Evolutionary conservation across 2,113 vertebrate species (phyloP), one percentile per base, ranked within the genome.

Genomic region (Melospiza melodia): DNA sequence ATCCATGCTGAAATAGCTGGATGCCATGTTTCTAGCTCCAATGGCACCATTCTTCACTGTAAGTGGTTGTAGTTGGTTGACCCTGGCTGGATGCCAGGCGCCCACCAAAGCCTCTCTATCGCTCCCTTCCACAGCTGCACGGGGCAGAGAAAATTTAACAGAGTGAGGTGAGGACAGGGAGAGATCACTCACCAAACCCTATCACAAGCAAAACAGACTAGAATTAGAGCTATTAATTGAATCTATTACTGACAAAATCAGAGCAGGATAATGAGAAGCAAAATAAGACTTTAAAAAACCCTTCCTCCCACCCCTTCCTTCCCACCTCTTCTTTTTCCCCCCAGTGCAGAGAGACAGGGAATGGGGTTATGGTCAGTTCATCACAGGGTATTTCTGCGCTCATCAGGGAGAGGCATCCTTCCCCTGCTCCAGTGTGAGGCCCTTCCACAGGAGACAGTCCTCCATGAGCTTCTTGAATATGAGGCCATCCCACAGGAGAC

Each of bases 71-170:
- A 37, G 22, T 27, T 52, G 46, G 5, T 37, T 51, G 17, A 14
- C 4, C 44, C 25, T 51, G 44, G 16, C 31, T 76, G 52, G 44
- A 76, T 59, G 44, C 12, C 31, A 59, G 62, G 25, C 31, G 35
- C 7, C 16, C 25, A 22, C 44, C 11, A 51, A 59, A 76, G 31
- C 52, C 13, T 35, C 25, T 58, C 25, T 15, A 0, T 22, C 25
- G 6, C 31, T 31, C 13, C 7, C 11, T 68, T 59, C 35, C 72
- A 37, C 30, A 59, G 35, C 71, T 76, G 35, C 20, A 49, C 0
- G 0, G 20, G 6, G 9, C 21, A 68, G 44, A 35, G 52, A 43
- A 51, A 59, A 67, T 59, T 1, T 5, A 51, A 43, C 0, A 4
- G 11, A 3, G 13, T 22, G 51, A 57, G 19, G 30, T 67, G 41